Conservation (phyloP, 2,113 vertebrate genomes). For the Gallinago undulata region DNA sequence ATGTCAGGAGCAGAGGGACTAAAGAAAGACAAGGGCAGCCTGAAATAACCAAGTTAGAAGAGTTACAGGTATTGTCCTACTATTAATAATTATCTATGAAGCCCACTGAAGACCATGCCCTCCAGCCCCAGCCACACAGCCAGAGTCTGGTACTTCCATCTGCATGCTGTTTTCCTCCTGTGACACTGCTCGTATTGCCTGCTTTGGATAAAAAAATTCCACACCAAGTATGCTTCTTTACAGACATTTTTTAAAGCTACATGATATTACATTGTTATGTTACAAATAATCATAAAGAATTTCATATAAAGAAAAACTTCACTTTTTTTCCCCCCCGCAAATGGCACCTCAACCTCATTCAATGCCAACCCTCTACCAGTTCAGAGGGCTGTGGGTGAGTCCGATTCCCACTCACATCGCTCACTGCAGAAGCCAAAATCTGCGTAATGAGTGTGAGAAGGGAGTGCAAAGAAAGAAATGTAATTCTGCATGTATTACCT, state of each 20-base stretch:
- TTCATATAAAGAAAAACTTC: neutral
- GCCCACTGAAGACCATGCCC: neutral
- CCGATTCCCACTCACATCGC: neutral
- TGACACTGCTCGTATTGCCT: neutral
- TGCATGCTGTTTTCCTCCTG: neutral
- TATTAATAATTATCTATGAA: neutral
- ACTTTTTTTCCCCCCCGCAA: neutral
- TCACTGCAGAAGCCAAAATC: neutral
- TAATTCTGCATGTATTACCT: neutral
- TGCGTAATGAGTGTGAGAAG: neutral
- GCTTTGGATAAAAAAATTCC: neutral
- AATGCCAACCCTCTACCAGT: neutral
- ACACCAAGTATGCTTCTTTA: neutral
- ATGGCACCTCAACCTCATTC: neutral
- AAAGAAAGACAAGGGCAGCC: neutral
- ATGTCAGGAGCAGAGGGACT: neutral
- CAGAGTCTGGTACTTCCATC: neutral
- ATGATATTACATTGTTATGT: neutral
- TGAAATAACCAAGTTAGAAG: neutral
- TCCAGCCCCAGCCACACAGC: neutral
- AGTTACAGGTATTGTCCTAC: neutral
- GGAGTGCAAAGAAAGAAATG: neutral
- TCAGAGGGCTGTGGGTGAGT: neutral
- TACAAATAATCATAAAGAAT: neutral
- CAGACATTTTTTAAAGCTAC: neutral